These are phyloP conservation scores for Crotophaga sulcirostris DNA, from an alignment of 2,113 vertebrate genomes.

Conservation along the genomic window DNA sequence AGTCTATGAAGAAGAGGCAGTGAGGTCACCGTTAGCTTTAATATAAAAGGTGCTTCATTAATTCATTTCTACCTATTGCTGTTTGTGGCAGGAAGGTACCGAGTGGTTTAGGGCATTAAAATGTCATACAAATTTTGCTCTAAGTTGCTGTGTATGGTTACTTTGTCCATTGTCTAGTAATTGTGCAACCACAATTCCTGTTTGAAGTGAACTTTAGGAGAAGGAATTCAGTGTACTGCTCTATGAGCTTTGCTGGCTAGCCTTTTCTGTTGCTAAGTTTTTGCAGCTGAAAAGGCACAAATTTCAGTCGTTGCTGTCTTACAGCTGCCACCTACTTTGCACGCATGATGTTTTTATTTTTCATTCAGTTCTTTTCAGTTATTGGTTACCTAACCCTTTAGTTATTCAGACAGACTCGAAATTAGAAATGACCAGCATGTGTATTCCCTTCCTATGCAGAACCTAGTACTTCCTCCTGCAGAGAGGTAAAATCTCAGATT, in stretches of 20 bases:
- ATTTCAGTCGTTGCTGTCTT: neutral
- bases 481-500: neutral
- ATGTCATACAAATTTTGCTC: neutral
- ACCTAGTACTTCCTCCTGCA: neutral
- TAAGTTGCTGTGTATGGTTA: neutral
- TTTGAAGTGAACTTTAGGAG: neutral
- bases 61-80: neutral
- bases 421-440: neutral
- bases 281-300: neutral
- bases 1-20: neutral
- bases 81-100: neutral
- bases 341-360: neutral
- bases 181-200: neutral
- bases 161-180: neutral
- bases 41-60: neutral
- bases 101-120: neutral
- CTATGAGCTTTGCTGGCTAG: neutral
- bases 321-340: neutral
- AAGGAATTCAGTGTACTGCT: neutral
- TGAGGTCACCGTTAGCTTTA: neutral
- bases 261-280: neutral
- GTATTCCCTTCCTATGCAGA: neutral
- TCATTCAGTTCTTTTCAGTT: neutral
- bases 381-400: neutral
- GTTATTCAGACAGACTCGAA: neutral